phyloP scores from a whole-genome alignment of 2,888 invertebrate species.

The Lasioglossum vierecki region DNA sequence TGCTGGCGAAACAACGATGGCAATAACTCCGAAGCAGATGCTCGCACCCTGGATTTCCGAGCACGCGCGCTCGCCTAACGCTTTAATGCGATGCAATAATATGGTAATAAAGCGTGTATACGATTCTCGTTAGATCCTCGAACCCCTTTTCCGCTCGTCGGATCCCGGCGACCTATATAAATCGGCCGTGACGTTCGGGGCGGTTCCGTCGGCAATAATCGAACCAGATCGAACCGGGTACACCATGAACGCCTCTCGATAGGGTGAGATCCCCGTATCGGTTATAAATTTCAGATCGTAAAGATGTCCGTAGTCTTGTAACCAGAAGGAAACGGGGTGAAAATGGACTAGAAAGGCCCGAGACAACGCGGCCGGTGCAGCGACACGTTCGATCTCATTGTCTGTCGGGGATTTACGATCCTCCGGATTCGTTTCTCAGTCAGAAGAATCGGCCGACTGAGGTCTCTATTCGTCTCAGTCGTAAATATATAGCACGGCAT shows the following conservation, averaged over 20 bases:
- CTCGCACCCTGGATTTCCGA: neutral
- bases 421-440: neutral
- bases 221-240: slow-evolving; percentile 51
- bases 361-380: slow-evolving; percentile 49
- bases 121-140: slow-evolving; percentile 63
- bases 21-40: slow-evolving; percentile 42
- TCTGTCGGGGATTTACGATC: slow-evolving; percentile 65
- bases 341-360: slow-evolving; percentile 76
- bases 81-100: slow-evolving; percentile 59
- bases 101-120: slow-evolving; percentile 65
- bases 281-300: slow-evolving; percentile 80
- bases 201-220: slow-evolving; percentile 47
- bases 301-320: slow-evolving; percentile 82
- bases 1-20: neutral
- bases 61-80: slow-evolving; percentile 40
- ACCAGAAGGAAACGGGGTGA: slow-evolving; percentile 78
- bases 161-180: slow-evolving; percentile 59
- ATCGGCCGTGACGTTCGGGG: slow-evolving; percentile 60
- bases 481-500: slow-evolving; percentile 40
- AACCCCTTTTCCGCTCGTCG: slow-evolving; percentile 52
- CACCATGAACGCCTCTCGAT: neutral
- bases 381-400: slow-evolving; percentile 58
- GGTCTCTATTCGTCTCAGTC: slow-evolving; percentile 62
- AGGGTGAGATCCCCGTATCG: slow-evolving; percentile 34
- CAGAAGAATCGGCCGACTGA: slow-evolving; percentile 41